Evolutionary conservation across 2,888 invertebrate genomes (phyloP).

Genomic region (Mesorhabditis sp.): DNA sequence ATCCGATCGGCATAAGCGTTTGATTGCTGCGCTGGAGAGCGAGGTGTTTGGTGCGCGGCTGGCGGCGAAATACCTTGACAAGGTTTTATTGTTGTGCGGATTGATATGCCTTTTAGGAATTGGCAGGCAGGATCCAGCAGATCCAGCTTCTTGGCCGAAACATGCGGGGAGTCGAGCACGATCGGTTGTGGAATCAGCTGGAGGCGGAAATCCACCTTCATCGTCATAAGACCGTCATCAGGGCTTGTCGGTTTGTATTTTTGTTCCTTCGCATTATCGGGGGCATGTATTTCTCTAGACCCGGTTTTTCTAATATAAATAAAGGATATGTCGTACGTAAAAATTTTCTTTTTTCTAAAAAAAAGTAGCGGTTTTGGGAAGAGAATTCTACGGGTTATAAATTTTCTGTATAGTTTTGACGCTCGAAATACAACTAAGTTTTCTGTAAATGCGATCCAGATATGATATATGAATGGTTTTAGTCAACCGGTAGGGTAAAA

Average conservation of each 20-base stretch:
- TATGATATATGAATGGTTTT: too few relatives aligned
- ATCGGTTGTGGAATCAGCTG: slow-evolving; percentile 76
- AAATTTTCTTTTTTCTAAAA: too few relatives aligned
- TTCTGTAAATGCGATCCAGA: too few relatives aligned
- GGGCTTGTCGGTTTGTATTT: slow-evolving; percentile 62
- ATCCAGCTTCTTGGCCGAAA: slow-evolving; percentile 77
- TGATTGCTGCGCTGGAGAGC: slow-evolving; percentile 72
- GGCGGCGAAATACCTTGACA: slow-evolving; percentile 81
- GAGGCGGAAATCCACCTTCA: slow-evolving; percentile 82
- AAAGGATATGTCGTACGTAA: too few relatives aligned
- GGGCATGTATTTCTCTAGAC: too few relatives aligned
- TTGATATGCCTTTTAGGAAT: slow-evolving; percentile 26
- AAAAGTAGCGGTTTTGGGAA: too few relatives aligned
- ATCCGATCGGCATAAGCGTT: slow-evolving; percentile 64
- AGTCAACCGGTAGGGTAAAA: too few relatives aligned
- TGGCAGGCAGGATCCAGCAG: slow-evolving; percentile 70
- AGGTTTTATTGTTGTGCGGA: slow-evolving; percentile 67
- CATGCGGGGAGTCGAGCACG: slow-evolving; percentile 75
- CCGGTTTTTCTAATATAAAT: too few relatives aligned
- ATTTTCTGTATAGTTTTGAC: too few relatives aligned
- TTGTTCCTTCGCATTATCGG: too few relatives aligned
- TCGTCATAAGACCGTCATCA: slow-evolving; percentile 75
- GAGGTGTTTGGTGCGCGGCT: slow-evolving; percentile 80
- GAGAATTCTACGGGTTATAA: too few relatives aligned
- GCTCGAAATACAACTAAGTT: too few relatives aligned